Base-by-base conservation (phyloP, 2,888 invertebrate species). In the Cotesia congregata region DNA sequence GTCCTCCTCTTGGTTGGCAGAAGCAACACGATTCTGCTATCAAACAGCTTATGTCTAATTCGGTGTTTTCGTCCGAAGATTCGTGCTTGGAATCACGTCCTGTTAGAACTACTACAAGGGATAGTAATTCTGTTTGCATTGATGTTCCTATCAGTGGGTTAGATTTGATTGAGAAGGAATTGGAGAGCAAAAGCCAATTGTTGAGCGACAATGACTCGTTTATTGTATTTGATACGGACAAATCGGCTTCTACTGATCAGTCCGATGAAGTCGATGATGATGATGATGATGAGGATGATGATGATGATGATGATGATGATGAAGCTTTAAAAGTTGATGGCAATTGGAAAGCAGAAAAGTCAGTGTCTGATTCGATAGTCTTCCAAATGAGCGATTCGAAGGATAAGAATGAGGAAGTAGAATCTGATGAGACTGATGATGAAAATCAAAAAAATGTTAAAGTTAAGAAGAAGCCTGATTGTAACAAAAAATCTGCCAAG, bases 1-100 rank as follows among this genome's bases (percentile, higher is more conserved):
- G 93, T 77, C 98, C 98, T 6, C 98, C 98, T 1, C 91, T 92
- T 6, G 94, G 93, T 6, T 98, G 98, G 97, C 95, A 97, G 88
- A 94, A 96, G 84, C 91, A 93, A 40, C 93, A 94, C 67, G 98
- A 98, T 90, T 91, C 91, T 38, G 88, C 92, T 5, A 90, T 91
- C 83, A 89, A 90, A 40, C 84, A 85, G 30, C 78, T 82, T 15
- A 83, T 84, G 17, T 80, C 84, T 2, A 81, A 80, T 0, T 85
- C 86, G 1, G 86, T 86, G 68, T 86, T 83, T 0, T 84, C 81
- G 67, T 61, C 71, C 6, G 61, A 71, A 15, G 39, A 71, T 71
- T 39, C 50, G 12, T 50, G 50, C 4, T 7, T 50, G 12, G 50
- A 50, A 12, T 50, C 50, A 12, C 6, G 50, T 50, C 7, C 50